Evolutionary conservation across 2,888 invertebrate species (phyloP).

Genomic region (Harpagoxenus sublaevis): DNA sequence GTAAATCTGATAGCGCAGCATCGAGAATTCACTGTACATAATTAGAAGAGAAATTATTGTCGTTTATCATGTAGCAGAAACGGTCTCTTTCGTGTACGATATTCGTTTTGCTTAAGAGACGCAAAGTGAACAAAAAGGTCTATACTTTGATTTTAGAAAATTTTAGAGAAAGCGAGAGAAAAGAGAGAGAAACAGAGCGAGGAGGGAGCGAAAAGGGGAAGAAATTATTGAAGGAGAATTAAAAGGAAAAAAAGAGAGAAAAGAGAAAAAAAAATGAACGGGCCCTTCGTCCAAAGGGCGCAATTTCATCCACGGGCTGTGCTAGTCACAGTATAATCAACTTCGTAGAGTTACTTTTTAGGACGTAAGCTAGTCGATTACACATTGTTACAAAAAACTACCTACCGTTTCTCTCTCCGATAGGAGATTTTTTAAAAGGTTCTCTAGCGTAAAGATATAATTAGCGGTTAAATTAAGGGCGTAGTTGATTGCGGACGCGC

Average conservation of each 20-base stretch:
- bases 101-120: conserved; percentile 49
- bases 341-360: conserved; percentile 77
- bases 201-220: background rate
- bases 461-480: conserved; percentile 54
- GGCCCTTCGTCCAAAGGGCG: conserved; percentile 63
- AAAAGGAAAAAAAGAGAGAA: conserved; percentile 54
- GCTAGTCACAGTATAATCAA: conserved; percentile 82
- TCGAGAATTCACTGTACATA: conserved; percentile 51
- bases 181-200: conserved; percentile 33
- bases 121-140: conserved; percentile 12
- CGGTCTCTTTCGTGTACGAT: conserved; percentile 59
- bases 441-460: conserved; percentile 74
- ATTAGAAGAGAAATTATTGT: conserved; percentile 37
- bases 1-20: conserved; percentile 32
- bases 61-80: conserved; percentile 38
- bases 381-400: conserved; percentile 80
- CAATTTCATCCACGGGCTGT: conserved; percentile 81
- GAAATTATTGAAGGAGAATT: conserved; percentile 20
- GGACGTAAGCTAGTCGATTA: conserved; percentile 74
- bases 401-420: conserved; percentile 79
- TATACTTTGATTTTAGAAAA: conserved; percentile 33
- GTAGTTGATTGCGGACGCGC: conserved; percentile 47
- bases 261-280: conserved; percentile 56
- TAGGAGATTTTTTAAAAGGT: conserved; percentile 79
- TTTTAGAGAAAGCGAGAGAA: conserved; percentile 34